Percentiles rank a stretch among this genome's conserved stretches.
Evolutionary conservation across 2,797 vertebrate species (phyloP).

Genomic region (Phoeniculus purpureus): DNA sequence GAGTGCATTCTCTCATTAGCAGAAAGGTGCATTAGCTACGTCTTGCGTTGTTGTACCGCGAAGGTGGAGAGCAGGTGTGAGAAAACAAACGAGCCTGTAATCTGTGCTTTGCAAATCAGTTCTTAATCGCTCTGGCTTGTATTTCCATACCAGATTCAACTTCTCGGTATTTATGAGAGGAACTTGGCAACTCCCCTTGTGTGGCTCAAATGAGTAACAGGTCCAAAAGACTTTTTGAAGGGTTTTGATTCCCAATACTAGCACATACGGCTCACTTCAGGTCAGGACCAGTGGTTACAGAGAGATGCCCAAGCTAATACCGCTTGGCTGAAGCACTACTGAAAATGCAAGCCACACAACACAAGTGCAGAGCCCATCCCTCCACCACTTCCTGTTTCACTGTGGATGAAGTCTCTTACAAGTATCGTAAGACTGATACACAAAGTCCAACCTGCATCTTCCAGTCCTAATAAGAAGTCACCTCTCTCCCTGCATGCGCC

Average conservation of each 20-base stretch:
- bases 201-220: not conserved
- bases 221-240: not conserved
- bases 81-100: constrained; percentile 11
- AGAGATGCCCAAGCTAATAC: not conserved
- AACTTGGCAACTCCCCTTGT: not conserved
- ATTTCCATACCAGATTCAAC: constrained; percentile 31
- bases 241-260: not conserved
- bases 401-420: not conserved
- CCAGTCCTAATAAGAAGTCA: not conserved
- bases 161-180: constrained; percentile 36
- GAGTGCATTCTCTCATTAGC: constrained; percentile 21
- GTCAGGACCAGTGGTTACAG: not conserved
- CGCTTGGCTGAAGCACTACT: not conserved
- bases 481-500: not conserved
- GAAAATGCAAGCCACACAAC: not conserved
- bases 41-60: constrained; percentile 24
- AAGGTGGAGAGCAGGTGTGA: constrained; percentile 31
- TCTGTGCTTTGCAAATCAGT: constrained; percentile 36
- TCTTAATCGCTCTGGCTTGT: constrained; percentile 35
- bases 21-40: constrained; percentile 46
- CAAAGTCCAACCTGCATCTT: not conserved
- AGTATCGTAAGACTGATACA: not conserved
- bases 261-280: not conserved
- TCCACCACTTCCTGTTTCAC: not conserved
- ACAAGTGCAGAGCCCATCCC: not conserved